Evolutionary conservation across 2,797 vertebrate species (phyloP).

Genomic region (Gymnothorax reevesii): DNA sequence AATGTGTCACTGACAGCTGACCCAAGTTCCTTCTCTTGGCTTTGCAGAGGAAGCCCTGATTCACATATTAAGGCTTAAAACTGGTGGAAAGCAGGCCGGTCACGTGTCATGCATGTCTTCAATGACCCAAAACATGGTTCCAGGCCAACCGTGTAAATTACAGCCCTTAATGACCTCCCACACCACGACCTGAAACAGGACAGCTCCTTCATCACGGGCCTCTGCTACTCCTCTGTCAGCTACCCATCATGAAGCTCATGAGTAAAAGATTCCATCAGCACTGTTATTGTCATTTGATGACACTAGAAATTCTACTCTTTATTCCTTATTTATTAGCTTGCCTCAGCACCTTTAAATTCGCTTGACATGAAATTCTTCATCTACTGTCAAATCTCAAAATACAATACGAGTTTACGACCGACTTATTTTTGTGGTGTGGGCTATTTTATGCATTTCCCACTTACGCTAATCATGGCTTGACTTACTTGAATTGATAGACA

Average conservation of each 20-base stretch:
- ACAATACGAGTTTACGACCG: too few species aligned
- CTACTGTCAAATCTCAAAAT: too few species aligned
- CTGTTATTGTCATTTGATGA: too few species aligned
- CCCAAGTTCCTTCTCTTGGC: constrained; percentile 5
- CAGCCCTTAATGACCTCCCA: not conserved
- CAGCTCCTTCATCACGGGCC: not conserved
- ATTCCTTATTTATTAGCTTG: too few species aligned
- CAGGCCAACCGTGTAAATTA: constrained; percentile 7
- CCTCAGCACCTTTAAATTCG: too few species aligned
- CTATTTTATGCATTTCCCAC: not conserved
- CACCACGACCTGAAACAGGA: not conserved
- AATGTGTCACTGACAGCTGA: not conserved
- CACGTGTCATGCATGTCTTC: constrained; percentile 6
- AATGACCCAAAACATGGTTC: constrained; percentile 8
- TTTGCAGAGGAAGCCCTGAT: not conserved
- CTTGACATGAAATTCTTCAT: too few species aligned
- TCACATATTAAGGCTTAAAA: not conserved
- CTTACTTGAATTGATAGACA: not conserved
- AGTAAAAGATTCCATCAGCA: too few species aligned
- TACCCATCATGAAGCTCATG: not conserved
- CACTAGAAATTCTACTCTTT: too few species aligned
- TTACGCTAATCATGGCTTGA: not conserved
- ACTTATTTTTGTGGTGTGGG: not conserved
- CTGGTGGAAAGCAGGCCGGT: not conserved
- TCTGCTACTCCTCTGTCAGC: not conserved